Base-by-base conservation (phyloP, 2,888 invertebrate species). In the Tetramorium bicarinatum region DNA sequence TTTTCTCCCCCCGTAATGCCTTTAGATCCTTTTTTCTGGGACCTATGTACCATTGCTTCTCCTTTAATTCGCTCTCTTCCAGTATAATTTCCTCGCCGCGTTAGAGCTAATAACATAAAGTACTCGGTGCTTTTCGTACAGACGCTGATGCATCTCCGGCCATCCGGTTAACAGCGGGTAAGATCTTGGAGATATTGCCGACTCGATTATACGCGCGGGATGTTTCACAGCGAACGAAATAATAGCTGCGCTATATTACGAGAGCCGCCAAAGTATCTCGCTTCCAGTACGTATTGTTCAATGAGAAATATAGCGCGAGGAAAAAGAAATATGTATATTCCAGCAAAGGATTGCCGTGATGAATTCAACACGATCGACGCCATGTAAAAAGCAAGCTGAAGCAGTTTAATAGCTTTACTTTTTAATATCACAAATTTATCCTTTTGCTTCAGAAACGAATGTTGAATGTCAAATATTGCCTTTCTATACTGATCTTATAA, bases 1-100 rank as follows among this genome's bases (percentile, higher is more conserved):
- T 85, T 87, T 86, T 79, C 66, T 52, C 56, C 41, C 41, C 15
- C 67, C 71, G 71, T 84, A 87, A 86, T 85, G 72, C 86, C 83
- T 34, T 56, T 75, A 77, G 71, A 82, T 81, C 84, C 80, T 83
- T 74, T 81, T 84, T 80, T 84, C 82, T 47, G 13, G 54, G 49
- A 47, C 6, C 56, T 18, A 56, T 64, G 52, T 84, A 72, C 69
- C 67, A 69, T 66, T 74, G 62, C 67, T 66, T 74, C 75, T 74
- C 56, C 59, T 62, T 66, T 71, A 52, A 29, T 74, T 79, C 79
- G 54, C 75, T 84, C 71, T 85, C 77, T 64, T 47, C 79, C 79
- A 74, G 56, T 80, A 72, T 80, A 80, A 82, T 82, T 79, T 82
- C 80, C 82, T 82, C 81, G 62, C 81, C 79, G 82, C 82, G 82